These are phyloP conservation scores for Crocidura indochinensis DNA, from an alignment of 2,797 vertebrate genomes.

Conservation along the genomic window DNA sequence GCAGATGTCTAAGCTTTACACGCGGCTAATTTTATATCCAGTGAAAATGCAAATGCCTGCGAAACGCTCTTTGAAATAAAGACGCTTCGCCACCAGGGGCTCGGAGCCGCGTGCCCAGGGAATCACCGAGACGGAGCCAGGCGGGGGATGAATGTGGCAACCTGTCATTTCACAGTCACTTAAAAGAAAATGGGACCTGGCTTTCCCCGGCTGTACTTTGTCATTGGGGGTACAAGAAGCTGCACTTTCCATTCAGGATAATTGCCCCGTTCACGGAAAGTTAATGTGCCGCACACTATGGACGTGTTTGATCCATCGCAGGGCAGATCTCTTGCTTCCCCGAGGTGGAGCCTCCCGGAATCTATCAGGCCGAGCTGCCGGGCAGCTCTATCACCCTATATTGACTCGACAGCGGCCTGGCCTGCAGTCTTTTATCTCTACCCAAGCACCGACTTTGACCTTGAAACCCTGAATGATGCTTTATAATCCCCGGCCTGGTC, in stretches of 20 bases:
- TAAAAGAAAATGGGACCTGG: conserved; percentile 81
- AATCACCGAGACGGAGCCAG: conserved; percentile 62
- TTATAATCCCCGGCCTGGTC: conserved; percentile 81
- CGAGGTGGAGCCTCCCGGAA: conserved; percentile 89
- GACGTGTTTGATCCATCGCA: conserved; percentile 90
- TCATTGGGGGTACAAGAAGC: conserved; percentile 67
- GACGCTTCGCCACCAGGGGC: conserved; percentile 74
- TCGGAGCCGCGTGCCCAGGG: conserved; percentile 70
- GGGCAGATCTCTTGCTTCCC: conserved; percentile 87
- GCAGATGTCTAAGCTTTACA: conserved; percentile 64
- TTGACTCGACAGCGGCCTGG: conserved; percentile 90
- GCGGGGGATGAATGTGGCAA: conserved; percentile 70
- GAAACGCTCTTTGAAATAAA: conserved; percentile 81
- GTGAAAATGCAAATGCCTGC: conserved; percentile 76
- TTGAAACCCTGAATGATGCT: conserved; percentile 88
- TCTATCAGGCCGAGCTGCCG: conserved; percentile 89
- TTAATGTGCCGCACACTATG: conserved; percentile 83
- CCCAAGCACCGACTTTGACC: conserved; percentile 88
- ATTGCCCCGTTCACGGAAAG: conserved; percentile 81
- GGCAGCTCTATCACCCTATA: conserved; percentile 89
- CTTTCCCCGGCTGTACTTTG: conserved; percentile 78
- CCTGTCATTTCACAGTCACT: conserved; percentile 81
- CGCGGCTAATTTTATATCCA: conserved; percentile 72
- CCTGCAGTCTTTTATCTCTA: conserved; percentile 86
- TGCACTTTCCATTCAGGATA: conserved; percentile 72